These are phyloP conservation scores for Anagyrus pseudococci DNA, from an alignment of 2,888 invertebrate genomes.

Conservation along the genomic window DNA sequence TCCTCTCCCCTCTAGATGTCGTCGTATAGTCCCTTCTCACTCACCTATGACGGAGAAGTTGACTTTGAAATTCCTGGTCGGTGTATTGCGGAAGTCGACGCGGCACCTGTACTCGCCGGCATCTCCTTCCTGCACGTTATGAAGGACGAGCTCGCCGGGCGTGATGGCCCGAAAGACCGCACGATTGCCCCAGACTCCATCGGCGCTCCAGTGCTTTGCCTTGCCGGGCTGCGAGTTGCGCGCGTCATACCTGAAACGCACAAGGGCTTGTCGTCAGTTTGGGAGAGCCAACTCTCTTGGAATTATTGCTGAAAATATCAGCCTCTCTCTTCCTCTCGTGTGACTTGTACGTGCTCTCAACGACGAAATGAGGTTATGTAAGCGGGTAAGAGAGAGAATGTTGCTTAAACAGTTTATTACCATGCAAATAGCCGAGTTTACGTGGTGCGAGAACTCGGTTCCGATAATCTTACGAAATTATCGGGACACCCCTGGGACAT, in stretches of 20 bases:
- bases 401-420: too few relatives aligned
- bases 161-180: slow-evolving; percentile 67
- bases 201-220: slow-evolving; percentile 68
- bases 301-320: too few relatives aligned
- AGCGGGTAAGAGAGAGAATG: too few relatives aligned
- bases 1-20: too few relatives aligned
- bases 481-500: too few relatives aligned
- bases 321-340: too few relatives aligned
- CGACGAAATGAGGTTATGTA: too few relatives aligned
- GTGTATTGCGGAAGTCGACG: slow-evolving; percentile 77
- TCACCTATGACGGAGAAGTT: slow-evolving; percentile 78
- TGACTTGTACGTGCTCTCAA: too few relatives aligned
- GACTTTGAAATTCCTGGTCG: slow-evolving; percentile 75
- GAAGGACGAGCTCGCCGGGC: slow-evolving; percentile 65
- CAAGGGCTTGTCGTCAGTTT: slow-evolving; percentile 11
- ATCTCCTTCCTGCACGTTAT: slow-evolving; percentile 62
- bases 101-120: slow-evolving; percentile 77
- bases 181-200: slow-evolving; percentile 66
- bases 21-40: too few relatives aligned
- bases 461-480: too few relatives aligned
- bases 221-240: slow-evolving; percentile 66
- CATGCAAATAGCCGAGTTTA: too few relatives aligned
- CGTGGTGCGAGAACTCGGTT: too few relatives aligned
- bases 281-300: slow-evolving; percentile 15
- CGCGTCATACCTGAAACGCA: slow-evolving; percentile 66